Base-by-base conservation (phyloP, 2,888 invertebrate species). In the Limenitis camilla region DNA sequence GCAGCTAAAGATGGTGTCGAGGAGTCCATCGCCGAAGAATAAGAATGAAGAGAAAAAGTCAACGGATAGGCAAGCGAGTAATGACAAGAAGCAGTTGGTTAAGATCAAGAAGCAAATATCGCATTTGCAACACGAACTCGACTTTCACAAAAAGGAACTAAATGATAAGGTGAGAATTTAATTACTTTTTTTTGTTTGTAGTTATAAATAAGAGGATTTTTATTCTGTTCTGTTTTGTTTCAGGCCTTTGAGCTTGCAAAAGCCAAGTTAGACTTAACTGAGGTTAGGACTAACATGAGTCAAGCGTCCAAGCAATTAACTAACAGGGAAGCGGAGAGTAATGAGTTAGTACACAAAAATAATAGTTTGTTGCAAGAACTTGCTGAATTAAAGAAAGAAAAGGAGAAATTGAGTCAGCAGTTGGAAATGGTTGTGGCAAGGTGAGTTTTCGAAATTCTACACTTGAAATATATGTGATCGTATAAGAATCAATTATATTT, bases 11-110 rank as follows among this genome's bases (percentile, higher is more conserved):
- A 79, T 88, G 78, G 84, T 74, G 2, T 85, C 87, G 0, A 63
- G 86, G 1, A 88, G 88, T 50, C 90, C 91, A 10, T 91, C 92
- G 66, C 90, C 89, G 9, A 88, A 89, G 50, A 89, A 83, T 48
- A 90, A 89, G 60, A 84, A 89, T 9, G 91, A 91, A 29, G 81
- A 85, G 5, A 88, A 86, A 61, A 86, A 79, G 2, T 85, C 89
- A 8, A 52, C 67, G 2, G 78, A 78, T 56, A 63, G 81, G 59
- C 89, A 88, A 52, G 89, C 90, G 41, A 86, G 78, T 30, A 89
- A 81, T 6, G 91, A 91, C 59, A 85, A 90, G 53, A 86, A 89
- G 29, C 91, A 91, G 58, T 63, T 92, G 6, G 86, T 86, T 1
- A 89, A 86, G 64, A 90, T 86, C 27, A 74, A 78, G 60, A 81